These are phyloP conservation scores for Buphagus erythrorhynchus DNA, from an alignment of 2,797 vertebrate species.

Conservation along the genomic window DNA sequence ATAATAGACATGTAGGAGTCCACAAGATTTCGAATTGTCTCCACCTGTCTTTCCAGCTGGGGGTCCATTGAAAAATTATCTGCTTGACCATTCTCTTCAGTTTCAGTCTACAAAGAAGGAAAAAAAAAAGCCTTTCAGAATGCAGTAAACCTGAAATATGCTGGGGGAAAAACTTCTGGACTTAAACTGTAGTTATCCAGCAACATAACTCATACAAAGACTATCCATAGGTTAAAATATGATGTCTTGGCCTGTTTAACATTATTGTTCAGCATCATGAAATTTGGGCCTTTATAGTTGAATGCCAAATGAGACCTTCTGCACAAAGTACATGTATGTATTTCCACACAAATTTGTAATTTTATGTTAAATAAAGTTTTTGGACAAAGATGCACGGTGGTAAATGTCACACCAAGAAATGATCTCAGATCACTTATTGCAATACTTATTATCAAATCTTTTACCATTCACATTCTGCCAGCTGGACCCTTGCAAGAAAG, in stretches of 20 bases:
- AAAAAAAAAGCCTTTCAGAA: background rate
- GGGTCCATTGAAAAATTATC: slow-evolving; percentile 92
- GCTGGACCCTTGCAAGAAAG: background rate
- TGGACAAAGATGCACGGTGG: accelerated
- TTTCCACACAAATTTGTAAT: background rate
- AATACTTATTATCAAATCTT: background rate
- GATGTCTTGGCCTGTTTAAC: background rate
- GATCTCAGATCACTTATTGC: background rate
- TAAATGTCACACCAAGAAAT: background rate
- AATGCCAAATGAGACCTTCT: background rate
- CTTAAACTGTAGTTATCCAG: background rate
- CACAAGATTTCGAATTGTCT: slow-evolving; percentile 92
- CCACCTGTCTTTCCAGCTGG: slow-evolving; percentile 92
- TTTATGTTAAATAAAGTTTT: background rate
- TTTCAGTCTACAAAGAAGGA: slow-evolving; percentile 76
- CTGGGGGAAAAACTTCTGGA: background rate
- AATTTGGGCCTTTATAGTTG: background rate
- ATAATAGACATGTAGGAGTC: slow-evolving; percentile 95
- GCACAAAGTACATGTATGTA: background rate
- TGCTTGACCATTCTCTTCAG: slow-evolving; percentile 77
- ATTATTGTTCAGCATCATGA: background rate
- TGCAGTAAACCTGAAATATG: background rate
- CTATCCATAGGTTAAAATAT: background rate
- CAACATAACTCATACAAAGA: background rate
- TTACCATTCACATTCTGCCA: background rate